A percentile compares a stretch with the other conserved stretches of the same genome.
These are phyloP conservation scores for Sarcophilus harrisii DNA, from an alignment of 2,797 vertebrate genomes.

Conservation along the genomic window DNA sequence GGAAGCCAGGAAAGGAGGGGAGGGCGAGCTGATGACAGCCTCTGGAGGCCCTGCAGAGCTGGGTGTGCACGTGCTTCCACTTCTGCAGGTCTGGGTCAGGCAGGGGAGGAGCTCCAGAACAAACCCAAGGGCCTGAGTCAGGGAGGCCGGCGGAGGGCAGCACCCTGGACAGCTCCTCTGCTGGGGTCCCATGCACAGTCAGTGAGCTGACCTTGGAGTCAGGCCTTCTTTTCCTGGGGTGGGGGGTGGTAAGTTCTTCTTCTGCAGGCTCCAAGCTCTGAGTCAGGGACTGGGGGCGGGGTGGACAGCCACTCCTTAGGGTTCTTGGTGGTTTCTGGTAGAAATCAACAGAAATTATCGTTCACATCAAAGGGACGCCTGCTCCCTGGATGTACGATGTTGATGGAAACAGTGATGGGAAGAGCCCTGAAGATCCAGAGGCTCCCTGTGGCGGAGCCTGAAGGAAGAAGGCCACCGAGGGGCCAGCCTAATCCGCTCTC, in stretches of 20 bases:
- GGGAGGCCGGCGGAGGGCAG: not conserved
- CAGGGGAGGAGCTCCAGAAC: too few relatives aligned
- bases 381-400: not conserved
- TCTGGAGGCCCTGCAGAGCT: too few relatives aligned
- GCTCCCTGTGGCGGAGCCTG: too few relatives aligned
- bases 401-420: not conserved
- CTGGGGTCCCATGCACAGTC: not conserved
- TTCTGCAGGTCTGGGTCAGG: not conserved
- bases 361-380: not conserved
- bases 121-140: too few relatives aligned
- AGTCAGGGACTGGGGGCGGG: not conserved
- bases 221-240: not conserved
- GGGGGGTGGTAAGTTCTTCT: not conserved
- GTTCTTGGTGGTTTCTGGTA: not conserved
- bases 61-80: not conserved
- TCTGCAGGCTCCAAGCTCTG: not conserved
- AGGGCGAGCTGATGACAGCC: too few relatives aligned
- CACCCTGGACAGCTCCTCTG: not conserved
- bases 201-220: too few relatives aligned
- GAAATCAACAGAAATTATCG: not conserved
- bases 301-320: too few relatives aligned
- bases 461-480: not conserved
- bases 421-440: not conserved
- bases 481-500: too few relatives aligned
- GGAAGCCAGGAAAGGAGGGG: too few relatives aligned